A percentile compares a stretch with the other conserved stretches of the same genome.
phyloP scores from a whole-genome alignment of 2,797 vertebrate genomes.

The Syngnathus acus region DNA sequence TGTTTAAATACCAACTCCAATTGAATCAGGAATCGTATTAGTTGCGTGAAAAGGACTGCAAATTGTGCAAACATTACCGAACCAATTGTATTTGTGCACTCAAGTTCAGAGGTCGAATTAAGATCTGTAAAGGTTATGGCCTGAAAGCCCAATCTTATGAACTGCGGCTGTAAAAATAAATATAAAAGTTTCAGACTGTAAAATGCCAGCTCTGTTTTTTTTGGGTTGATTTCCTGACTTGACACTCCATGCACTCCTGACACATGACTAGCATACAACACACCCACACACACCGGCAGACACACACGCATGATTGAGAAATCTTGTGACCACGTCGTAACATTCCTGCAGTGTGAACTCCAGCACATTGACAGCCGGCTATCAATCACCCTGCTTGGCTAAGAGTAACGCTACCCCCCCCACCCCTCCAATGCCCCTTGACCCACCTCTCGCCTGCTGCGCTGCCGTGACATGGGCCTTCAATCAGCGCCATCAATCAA shows the following conservation, averaged over 20 bases:
- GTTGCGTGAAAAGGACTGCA: neutral
- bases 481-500: constrained; percentile 3
- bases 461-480: neutral
- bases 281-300: constrained; percentile 1
- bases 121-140: too few species aligned
- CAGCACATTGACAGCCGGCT: neutral
- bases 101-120: too few species aligned
- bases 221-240: neutral
- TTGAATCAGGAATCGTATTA: too few species aligned
- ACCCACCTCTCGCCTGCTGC: neutral
- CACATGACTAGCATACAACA: constrained; percentile 4
- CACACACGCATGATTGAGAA: constrained; percentile 1
- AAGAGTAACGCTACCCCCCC: neutral
- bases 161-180: neutral
- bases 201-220: neutral
- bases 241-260: neutral
- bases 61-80: neutral
- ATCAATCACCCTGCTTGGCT: constrained; percentile 1
- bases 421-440: neutral
- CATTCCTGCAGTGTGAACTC: constrained; percentile 3
- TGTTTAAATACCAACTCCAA: too few species aligned
- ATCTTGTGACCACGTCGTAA: constrained; percentile 1
- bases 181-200: neutral
- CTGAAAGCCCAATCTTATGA: too few species aligned
- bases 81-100: too few species aligned